phyloP scores from a whole-genome alignment of 2,888 invertebrate species.

The Acronicta alni region DNA sequence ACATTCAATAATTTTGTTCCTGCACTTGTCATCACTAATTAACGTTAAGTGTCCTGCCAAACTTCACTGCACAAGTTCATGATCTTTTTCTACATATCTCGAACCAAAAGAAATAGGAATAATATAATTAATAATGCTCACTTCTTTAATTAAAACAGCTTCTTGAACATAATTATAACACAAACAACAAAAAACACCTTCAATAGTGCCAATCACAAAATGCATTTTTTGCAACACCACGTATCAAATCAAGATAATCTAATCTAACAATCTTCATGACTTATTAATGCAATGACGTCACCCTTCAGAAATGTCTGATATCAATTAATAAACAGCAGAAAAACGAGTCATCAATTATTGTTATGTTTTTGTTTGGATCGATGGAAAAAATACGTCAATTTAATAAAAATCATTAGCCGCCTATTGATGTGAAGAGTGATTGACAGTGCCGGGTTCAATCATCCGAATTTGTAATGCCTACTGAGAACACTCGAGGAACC shows the following conservation, averaged over 20 bases:
- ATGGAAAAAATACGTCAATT: conserved; percentile 61
- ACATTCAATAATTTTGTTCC: too few species aligned
- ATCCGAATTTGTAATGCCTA: conserved; percentile 78
- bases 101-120: too few species aligned
- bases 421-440: conserved; percentile 65
- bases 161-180: not conserved
- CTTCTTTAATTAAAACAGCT: too few species aligned
- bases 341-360: conserved; percentile 61
- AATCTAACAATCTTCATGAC: conserved; percentile 34
- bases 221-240: conserved; percentile 39
- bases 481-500: conserved; percentile 67
- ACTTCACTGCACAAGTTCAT: too few species aligned
- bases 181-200: not conserved
- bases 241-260: conserved; percentile 24
- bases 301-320: conserved; percentile 48
- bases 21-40: too few species aligned
- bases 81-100: too few species aligned
- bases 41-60: too few species aligned
- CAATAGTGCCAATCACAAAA: not conserved
- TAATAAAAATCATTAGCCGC: conserved; percentile 70
- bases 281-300: conserved; percentile 34
- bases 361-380: conserved; percentile 52
- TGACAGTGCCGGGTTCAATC: conserved; percentile 72
- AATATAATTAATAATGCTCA: too few species aligned
- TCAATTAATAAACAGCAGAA: conserved; percentile 55